Base-by-base conservation (phyloP, 1,140 invertebrate genomes). In the Drosophila varians region DNA sequence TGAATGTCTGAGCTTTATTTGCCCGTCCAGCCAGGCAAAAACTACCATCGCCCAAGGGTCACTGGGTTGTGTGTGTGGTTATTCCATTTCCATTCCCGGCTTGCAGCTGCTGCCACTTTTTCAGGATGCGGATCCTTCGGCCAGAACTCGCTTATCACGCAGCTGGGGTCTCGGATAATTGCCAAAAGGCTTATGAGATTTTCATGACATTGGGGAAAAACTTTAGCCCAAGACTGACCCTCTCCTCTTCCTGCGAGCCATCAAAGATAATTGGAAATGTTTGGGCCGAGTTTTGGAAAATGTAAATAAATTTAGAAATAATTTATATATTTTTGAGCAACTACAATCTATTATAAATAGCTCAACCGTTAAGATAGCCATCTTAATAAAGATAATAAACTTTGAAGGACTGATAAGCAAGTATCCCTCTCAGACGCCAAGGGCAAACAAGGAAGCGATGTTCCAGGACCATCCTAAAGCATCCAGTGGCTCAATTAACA, bases 1-100 rank as follows among this genome's bases (percentile, higher is more conserved):
- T 86, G 86, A 89, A 89, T 84, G 84, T 88, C 84, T 86, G 82
- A 86, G 82, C 77, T 86, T 86, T 86, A 86, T 86, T 86, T 86
- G 61, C 79, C 64, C 68, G 69, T 46, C 57, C 68, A 54, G 57
- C 36, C 38, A 28, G 78, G 62, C 73, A 65, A 49, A 74, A 77
- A 70, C 69, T 73, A 72, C 56, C 38, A 73, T 68, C 51, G 69
- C 56, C 69, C 69, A 73, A 53, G 69, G 69, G 66, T 71, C 46
- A 70, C 38, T 55, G 31, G 8, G 9, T 48, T 57, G 23, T 46
- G 26, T 36, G 36, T 47, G 12, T 47, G 46, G 45, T 54, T 34
- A 19, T 48, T 64, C 31, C 52, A 43, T 57, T 62, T 54, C 38
- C 71, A 65, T 57, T 52, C 45, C 14, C 38, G 19, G 16, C 38